Percentiles rank a stretch among this genome's conserved stretches.
Evolutionary conservation across 2,113 vertebrate species (phyloP).

Genomic region (Steatornis caripensis): DNA sequence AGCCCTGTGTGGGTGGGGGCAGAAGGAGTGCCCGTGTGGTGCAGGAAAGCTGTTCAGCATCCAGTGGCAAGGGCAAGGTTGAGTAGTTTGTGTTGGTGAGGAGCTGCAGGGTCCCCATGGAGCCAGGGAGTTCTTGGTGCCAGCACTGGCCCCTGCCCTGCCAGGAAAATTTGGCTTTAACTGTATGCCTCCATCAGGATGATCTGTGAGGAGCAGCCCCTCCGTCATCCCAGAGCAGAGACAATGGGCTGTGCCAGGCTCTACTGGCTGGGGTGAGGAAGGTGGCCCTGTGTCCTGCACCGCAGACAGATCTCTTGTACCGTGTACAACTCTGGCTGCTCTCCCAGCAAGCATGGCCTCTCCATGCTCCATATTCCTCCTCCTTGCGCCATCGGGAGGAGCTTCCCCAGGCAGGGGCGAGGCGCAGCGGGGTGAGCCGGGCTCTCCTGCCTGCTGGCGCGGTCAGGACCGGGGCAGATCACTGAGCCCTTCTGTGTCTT

Average conservation of each 20-base stretch:
- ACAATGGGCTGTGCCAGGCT: neutral
- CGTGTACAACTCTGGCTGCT: fast-evolving
- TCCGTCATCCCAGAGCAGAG: neutral
- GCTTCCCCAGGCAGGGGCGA: fast-evolving
- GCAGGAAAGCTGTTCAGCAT: neutral
- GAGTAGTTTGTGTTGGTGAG: neutral
- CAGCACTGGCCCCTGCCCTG: neutral
- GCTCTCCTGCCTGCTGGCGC: neutral
- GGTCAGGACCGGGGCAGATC: neutral
- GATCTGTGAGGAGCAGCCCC: neutral
- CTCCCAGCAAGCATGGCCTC: neutral
- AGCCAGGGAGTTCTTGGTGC: neutral
- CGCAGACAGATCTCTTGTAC: neutral
- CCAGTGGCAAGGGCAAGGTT: neutral
- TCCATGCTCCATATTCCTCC: neutral
- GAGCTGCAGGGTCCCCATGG: neutral
- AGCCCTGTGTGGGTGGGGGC: fast-evolving
- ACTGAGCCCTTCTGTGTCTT: neutral
- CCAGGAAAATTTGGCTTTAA: neutral
- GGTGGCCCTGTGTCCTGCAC: neutral
- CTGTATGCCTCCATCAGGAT: neutral
- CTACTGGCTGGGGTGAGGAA: neutral
- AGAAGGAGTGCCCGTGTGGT: neutral
- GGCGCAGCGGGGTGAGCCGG: fast-evolving
- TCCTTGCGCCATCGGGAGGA: neutral